Evolutionary conservation across 2,888 invertebrate species (phyloP), one percentile per base, ranked within the genome.

Genomic region (Acanthoscelides obtectus): DNA sequence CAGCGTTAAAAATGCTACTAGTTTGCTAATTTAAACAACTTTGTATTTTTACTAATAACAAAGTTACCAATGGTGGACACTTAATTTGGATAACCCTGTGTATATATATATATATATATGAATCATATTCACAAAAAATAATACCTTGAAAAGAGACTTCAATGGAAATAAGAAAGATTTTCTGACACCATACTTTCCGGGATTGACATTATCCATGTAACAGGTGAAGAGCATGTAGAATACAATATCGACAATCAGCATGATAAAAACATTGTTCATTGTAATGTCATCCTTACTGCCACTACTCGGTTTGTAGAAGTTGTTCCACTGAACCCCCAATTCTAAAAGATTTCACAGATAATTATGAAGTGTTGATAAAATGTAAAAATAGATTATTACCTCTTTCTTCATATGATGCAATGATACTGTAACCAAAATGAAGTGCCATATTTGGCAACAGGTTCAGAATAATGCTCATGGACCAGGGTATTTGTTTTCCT

Each of bases 131-230:
- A n/a, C n/a, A n/a, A 22, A 20, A 22, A 20, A 64, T 66, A 45
- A 65, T 74, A 78, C 78, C 72, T 76, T 73, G 22, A 68, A 70
- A 17, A 79, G n/a, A 17, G 72, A 20, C 19, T 73, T 67, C 17
- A 79, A 22, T 1, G 79, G 79, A 64, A 76, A 80, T n/a, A 77
- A 73, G 5, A 77, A 88, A 0, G 88, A 88, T 78, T 88, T 88
- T 8, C 90, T 87, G 0, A 91, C 86, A 19, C 92, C 92, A 82
- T 87, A 91, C 70, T 88, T 87, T 66, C 91, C 91, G 0, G 92
- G 92, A 72, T 81, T 80, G 5, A 86, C 76, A 69, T 79, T 79
- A 79, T 91, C 91, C 65, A 92, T 82, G 79, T 92, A 92, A 83
- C 89, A 87, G 0, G 91, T 88, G 19, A 91, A 77, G 17, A 88